Evolutionary conservation across 2,888 invertebrate genomes (phyloP).

Genomic region (Coleophora deauratella): DNA sequence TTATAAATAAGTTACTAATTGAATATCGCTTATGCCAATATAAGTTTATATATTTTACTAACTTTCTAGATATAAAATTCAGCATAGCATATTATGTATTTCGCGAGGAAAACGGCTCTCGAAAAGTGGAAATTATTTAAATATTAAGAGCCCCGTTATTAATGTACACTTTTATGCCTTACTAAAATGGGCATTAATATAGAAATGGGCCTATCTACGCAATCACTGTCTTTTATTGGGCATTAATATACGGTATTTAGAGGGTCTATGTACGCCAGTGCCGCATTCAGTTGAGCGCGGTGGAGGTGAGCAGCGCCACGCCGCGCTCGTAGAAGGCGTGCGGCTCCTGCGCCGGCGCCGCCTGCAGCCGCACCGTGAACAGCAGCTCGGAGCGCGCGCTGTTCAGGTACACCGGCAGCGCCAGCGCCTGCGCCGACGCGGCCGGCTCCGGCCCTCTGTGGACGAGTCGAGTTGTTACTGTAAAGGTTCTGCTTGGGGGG

Average conservation of each 20-base stretch:
- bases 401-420: slow-evolving; percentile 97
- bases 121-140: no score
- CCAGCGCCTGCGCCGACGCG: slow-evolving; percentile 76
- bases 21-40: no score
- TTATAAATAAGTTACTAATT: slow-evolving; percentile 12
- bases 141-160: no score
- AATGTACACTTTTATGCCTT: no score
- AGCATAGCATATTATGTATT: no score
- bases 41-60: no score
- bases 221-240: no score
- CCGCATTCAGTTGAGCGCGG: slow-evolving; percentile 83
- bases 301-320: slow-evolving; percentile 96
- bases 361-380: slow-evolving; percentile 95
- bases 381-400: slow-evolving; percentile 95
- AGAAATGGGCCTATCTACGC: no score
- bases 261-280: no score
- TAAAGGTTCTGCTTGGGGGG: not conserved
- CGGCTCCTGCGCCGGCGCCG: slow-evolving; percentile 91
- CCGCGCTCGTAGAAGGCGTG: slow-evolving; percentile 99
- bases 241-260: no score
- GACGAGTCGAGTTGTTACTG: not conserved
- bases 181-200: no score
- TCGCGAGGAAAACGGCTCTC: no score
- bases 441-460: slow-evolving; percentile 49
- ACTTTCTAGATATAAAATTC: not conserved